A percentile compares a stretch with the other conserved stretches of the same genome.
phyloP scores from a whole-genome alignment of 1,140 invertebrate species.

The Vanessa tameamea region DNA sequence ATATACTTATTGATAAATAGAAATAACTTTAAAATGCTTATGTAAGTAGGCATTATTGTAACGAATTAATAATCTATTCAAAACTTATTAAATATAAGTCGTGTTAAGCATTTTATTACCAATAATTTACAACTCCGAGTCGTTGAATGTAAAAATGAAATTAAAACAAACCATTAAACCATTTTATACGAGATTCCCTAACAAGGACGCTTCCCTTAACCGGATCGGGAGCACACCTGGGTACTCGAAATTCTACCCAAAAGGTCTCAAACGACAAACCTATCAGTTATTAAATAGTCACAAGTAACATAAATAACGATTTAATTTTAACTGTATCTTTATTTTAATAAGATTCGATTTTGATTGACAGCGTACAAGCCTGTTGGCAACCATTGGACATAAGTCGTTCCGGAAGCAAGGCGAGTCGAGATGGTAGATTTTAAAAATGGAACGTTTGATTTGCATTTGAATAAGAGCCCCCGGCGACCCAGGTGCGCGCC shows the following conservation, averaged over 20 bases:
- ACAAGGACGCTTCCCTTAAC: slow-evolving; percentile 80
- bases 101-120: slow-evolving; percentile 54
- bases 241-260: slow-evolving; percentile 77
- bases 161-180: slow-evolving; percentile 81
- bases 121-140: slow-evolving; percentile 68
- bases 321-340: slow-evolving; percentile 28
- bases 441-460: slow-evolving; percentile 81
- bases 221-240: slow-evolving; percentile 80
- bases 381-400: slow-evolving; percentile 60
- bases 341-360: slow-evolving; percentile 42
- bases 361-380: slow-evolving; percentile 20
- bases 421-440: slow-evolving; percentile 79
- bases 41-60: neutral
- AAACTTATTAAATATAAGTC: slow-evolving; percentile 10
- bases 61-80: slow-evolving; percentile 12
- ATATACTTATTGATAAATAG: neutral
- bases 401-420: slow-evolving; percentile 78
- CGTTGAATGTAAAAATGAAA: slow-evolving; percentile 75
- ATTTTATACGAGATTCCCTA: slow-evolving; percentile 78
- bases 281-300: slow-evolving; percentile 37
- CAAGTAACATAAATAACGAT: slow-evolving; percentile 34
- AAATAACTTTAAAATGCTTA: neutral
- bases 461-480: slow-evolving; percentile 80
- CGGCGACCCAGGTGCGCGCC: slow-evolving; percentile 76
- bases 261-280: slow-evolving; percentile 75